phyloP scores from a whole-genome alignment of 2,797 vertebrate genomes.

The Manis javanica region DNA sequence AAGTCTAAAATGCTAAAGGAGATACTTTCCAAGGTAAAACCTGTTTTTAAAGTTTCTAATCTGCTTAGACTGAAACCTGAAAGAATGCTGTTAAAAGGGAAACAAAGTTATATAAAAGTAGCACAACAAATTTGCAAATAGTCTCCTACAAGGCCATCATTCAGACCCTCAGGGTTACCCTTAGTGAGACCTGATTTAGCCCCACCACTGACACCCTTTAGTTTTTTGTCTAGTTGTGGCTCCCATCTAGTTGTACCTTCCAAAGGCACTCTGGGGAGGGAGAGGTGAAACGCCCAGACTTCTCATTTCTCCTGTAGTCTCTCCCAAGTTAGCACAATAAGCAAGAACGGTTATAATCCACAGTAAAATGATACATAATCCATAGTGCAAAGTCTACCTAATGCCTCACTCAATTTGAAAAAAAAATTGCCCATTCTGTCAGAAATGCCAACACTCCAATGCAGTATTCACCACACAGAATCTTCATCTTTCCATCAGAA shows the following conservation, averaged over 20 bases:
- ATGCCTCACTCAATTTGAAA: slow-evolving; percentile 82
- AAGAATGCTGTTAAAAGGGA: neutral
- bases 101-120: neutral
- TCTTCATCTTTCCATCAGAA: slow-evolving; percentile 88
- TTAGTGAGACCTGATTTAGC: neutral
- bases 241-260: neutral
- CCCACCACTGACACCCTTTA: neutral
- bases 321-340: slow-evolving; percentile 48
- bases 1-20: neutral
- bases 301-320: slow-evolving; percentile 15
- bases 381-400: slow-evolving; percentile 53
- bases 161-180: neutral
- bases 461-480: slow-evolving; percentile 89
- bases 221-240: neutral
- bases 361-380: slow-evolving; percentile 55
- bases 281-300: neutral
- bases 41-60: neutral
- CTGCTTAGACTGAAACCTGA: neutral
- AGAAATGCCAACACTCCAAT: slow-evolving; percentile 90
- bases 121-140: neutral
- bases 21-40: neutral
- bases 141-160: neutral
- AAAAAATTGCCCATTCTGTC: slow-evolving; percentile 87
- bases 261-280: neutral
- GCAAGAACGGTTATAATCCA: slow-evolving; percentile 58